A percentile compares a stretch with the other conserved stretches of the same genome.
Evolutionary conservation across 2,797 vertebrate species (phyloP).

Genomic region (Cheirogaleus major): DNA sequence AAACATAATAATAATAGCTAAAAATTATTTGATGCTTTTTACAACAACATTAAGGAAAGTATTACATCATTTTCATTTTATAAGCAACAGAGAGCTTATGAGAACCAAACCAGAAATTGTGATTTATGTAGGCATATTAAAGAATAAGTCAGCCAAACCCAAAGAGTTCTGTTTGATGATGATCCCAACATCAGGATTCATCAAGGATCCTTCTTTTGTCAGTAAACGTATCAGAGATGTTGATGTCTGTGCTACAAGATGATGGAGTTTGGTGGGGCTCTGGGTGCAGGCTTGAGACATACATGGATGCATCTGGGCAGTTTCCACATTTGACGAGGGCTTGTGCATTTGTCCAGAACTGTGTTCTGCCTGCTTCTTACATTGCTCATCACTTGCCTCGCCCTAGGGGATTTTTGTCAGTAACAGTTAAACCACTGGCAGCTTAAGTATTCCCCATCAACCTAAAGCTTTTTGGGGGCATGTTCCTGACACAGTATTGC

Average conservation of each 20-base stretch:
- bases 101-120: background rate
- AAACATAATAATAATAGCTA: background rate
- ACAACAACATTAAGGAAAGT: background rate
- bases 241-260: background rate
- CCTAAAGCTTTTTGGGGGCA: constrained; percentile 45
- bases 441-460: constrained; percentile 35
- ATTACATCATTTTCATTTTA: background rate
- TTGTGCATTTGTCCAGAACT: constrained; percentile 1
- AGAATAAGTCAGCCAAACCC: background rate
- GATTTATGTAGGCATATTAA: background rate
- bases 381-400: background rate
- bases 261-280: background rate
- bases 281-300: background rate
- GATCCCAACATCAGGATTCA: background rate
- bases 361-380: background rate
- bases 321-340: background rate
- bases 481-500: constrained; percentile 53
- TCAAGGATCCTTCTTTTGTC: background rate
- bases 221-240: background rate
- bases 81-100: background rate
- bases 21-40: constrained; percentile 27
- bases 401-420: constrained; percentile 54
- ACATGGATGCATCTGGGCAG: background rate
- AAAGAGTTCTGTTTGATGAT: background rate
- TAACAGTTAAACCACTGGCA: constrained; percentile 58